These are phyloP conservation scores for Formica aserva DNA, from an alignment of 2,888 invertebrate species.

Conservation along the genomic window DNA sequence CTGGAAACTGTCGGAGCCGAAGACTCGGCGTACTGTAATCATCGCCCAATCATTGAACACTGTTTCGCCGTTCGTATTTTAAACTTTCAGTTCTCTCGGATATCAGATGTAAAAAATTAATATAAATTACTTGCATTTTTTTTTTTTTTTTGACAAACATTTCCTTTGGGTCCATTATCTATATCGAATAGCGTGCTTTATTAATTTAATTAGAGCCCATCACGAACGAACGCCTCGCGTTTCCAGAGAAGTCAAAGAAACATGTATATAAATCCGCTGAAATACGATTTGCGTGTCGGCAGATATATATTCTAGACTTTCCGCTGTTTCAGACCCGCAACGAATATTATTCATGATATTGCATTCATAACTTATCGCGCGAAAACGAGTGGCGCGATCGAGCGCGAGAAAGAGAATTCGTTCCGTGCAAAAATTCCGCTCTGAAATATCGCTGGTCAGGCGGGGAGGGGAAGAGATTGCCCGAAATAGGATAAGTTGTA, in stretches of 20 bases:
- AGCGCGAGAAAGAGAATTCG: background rate
- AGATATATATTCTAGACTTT: conserved; percentile 2
- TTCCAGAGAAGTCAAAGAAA: background rate
- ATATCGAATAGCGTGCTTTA: background rate
- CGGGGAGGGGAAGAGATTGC: background rate
- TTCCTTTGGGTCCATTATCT: background rate
- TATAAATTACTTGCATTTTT: background rate
- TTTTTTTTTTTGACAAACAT: background rate
- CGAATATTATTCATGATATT: conserved; percentile 47
- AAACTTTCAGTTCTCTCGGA: background rate
- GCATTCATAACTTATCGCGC: conserved; percentile 34
- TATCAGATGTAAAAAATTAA: background rate
- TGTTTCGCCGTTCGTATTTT: conserved; percentile 1
- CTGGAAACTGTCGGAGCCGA: conserved; percentile 14
- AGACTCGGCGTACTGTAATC: conserved; percentile 12
- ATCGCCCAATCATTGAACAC: conserved; percentile 7
- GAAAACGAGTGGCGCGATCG: conserved; percentile 15
- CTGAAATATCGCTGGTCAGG: background rate
- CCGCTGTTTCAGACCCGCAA: conserved; percentile 3
- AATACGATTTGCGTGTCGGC: conserved; percentile 23
- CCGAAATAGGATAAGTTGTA: conserved; percentile 30
- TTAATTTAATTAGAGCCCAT: conserved; percentile 19
- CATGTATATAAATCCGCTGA: conserved; percentile 4
- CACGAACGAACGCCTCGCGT: background rate
- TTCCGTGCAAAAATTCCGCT: conserved; percentile 14